Evolutionary conservation across 2,113 vertebrate genomes (phyloP), one percentile per base, ranked within the genome.

Genomic region (Atrichornis clamosus): DNA sequence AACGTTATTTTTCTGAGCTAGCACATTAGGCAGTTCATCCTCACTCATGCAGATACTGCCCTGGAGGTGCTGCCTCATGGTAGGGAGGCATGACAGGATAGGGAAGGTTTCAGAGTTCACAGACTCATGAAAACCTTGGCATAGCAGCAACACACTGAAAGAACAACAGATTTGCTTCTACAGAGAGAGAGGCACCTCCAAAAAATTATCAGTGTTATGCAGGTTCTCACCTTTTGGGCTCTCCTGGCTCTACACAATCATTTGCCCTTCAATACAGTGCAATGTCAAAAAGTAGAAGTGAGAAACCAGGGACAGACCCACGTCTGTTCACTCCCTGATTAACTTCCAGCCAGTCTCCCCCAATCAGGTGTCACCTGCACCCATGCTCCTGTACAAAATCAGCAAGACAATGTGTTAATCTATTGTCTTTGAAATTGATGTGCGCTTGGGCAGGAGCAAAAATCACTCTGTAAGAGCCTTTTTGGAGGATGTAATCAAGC

Each of bases 401-500:
- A 97, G 94, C 12, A 3, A 94, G 95, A 95, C 95, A 97, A 96
- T 95, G 95, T 93, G 72, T 52, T 95, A 88, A 93, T 95, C 94
- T 91, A 93, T 97, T 96, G 95, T 97, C 96, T 96, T 95, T 81
- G 87, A 96, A 96, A 97, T 87, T 59, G 93, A 89, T 85, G 86
- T 77, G 85, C 65, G 2, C 91, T 89, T 70, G 92, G 72, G 78
- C 76, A 91, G 86, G 89, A 96, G 84, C 73, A 96, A 91, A 96
- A 97, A 97, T 97, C 95, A 94, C 89, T 86, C 93, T 33, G 9
- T n/a, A 64, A 96, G 94, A 95, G 97, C 79, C 56, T 95, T 95
- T 91, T 64, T 2, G 0, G 50, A 74, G 81, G 76, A 89, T 80
- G 87, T 93, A 97, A 97, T 97, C 96, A 97, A 96, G 96, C 55